These are phyloP conservation scores for Enteromius mattozi DNA, from an alignment of 2,797 vertebrate species.

Conservation along the genomic window DNA sequence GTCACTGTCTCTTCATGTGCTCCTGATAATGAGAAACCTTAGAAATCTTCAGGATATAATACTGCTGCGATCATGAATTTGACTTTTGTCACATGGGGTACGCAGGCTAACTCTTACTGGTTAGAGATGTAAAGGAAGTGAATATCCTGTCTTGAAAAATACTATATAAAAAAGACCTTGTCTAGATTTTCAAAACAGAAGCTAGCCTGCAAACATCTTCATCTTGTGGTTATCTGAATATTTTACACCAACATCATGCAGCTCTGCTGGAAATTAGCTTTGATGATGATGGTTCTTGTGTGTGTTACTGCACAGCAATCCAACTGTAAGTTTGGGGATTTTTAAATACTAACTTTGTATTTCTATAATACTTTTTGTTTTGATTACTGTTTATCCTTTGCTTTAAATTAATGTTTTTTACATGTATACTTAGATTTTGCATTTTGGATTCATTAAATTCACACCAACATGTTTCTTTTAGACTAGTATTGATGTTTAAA, in stretches of 20 bases:
- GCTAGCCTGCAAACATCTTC: background rate
- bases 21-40: background rate
- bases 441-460: background rate
- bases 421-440: background rate
- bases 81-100: constrained; percentile 8
- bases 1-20: background rate
- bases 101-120: background rate
- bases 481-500: background rate
- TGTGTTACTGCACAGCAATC: background rate
- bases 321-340: background rate
- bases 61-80: constrained; percentile 8
- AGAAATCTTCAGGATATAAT: background rate
- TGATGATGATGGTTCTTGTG: constrained; percentile 16
- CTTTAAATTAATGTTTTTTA: background rate
- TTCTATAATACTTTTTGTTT: background rate
- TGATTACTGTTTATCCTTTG: background rate
- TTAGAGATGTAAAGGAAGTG: constrained; percentile 19
- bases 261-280: background rate
- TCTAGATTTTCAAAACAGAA: background rate
- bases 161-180: background rate
- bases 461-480: background rate
- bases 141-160: constrained; percentile 4
- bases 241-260: constrained; percentile 6
- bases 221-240: background rate
- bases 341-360: background rate